phyloP scores from a whole-genome alignment of 2,888 invertebrate species.

The Leistus spinibarbis region DNA sequence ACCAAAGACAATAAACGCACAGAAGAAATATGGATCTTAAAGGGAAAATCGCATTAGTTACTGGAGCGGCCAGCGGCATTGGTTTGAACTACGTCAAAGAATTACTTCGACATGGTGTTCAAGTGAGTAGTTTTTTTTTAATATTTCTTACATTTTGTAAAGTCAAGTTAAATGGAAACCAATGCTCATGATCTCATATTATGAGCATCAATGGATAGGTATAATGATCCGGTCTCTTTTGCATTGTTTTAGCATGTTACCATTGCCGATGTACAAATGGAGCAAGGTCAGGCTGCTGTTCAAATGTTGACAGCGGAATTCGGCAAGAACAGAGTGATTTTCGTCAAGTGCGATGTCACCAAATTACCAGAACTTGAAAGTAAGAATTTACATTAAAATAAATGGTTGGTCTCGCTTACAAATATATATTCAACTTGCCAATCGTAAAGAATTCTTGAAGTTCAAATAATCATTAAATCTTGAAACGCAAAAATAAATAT shows the following conservation, averaged over 20 bases:
- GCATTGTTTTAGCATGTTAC: conserved; percentile 48
- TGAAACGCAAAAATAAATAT: too few species aligned
- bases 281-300: conserved; percentile 65
- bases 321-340: conserved; percentile 70
- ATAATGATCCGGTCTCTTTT: background rate
- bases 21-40: conserved; percentile 46
- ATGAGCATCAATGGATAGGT: background rate
- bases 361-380: conserved; percentile 76
- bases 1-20: background rate
- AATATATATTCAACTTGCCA: background rate
- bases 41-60: conserved; percentile 55
- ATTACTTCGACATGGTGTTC: conserved; percentile 57
- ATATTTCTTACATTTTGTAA: too few species aligned
- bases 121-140: too few species aligned
- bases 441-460: too few species aligned
- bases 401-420: background rate
- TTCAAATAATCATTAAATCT: too few species aligned
- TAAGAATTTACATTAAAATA: conserved; percentile 48
- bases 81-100: conserved; percentile 59
- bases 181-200: background rate
- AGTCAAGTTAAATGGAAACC: background rate
- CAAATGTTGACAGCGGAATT: conserved; percentile 66
- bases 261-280: conserved; percentile 48
- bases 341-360: conserved; percentile 74
- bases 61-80: conserved; percentile 63